Conservation (phyloP, 2,113 vertebrate genomes). For the Cervus canadensis region DNA sequence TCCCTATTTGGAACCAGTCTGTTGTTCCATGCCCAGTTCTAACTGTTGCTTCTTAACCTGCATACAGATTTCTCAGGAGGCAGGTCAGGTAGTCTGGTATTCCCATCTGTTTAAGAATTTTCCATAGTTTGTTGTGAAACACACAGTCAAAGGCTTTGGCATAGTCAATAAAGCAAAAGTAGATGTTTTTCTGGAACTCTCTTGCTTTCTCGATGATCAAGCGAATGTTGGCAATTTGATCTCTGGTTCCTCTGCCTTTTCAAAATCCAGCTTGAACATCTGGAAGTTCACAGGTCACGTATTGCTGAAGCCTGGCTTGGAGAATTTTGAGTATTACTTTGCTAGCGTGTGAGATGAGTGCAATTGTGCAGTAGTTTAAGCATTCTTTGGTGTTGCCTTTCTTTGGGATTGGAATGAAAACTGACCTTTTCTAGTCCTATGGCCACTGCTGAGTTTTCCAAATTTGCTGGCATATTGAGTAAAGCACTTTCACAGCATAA, state of each 20-base stretch:
- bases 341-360: accelerated
- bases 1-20: too few relatives aligned
- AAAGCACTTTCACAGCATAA: not conserved
- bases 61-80: not conserved
- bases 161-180: not conserved
- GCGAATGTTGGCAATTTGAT: not conserved
- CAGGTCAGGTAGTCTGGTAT: not conserved
- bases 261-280: not conserved
- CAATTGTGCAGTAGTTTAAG: not conserved
- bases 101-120: not conserved
- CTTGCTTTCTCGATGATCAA: not conserved
- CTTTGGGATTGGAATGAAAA: not conserved
- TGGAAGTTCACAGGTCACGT: not conserved
- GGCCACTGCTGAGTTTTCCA: not conserved
- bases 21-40: too few relatives aligned
- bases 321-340: not conserved
- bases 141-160: not conserved
- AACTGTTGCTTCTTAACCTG: too few relatives aligned
- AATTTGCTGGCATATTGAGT: not conserved
- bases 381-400: not conserved
- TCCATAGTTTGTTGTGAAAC: not conserved
- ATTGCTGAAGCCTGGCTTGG: not conserved
- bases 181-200: not conserved
- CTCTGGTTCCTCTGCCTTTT: not conserved
- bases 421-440: not conserved